These are phyloP conservation scores for Pampus argenteus DNA, from an alignment of 2,797 vertebrate species.

Conservation along the genomic window DNA sequence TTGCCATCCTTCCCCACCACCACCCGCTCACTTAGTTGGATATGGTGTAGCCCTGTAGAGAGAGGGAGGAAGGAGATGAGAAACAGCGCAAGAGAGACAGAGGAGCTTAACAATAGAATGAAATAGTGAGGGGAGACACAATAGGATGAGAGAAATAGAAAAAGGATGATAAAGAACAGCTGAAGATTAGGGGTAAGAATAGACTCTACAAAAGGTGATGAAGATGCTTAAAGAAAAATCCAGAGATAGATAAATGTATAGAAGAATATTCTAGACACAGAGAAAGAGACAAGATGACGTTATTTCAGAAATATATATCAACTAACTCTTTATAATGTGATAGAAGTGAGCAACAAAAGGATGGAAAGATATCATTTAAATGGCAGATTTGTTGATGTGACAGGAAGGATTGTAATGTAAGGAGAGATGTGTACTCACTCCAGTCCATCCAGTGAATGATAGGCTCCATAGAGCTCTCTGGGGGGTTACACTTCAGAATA, in stretches of 20 bases:
- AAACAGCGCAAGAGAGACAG: constrained; percentile 4
- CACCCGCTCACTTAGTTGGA: constrained; percentile 89
- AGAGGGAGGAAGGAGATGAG: constrained; percentile 18
- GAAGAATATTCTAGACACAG: constrained; percentile 4
- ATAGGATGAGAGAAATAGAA: constrained; percentile 18
- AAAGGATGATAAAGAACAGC: not conserved
- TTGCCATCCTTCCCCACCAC: constrained; percentile 90
- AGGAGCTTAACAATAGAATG: not conserved
- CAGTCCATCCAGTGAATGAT: constrained; percentile 88
- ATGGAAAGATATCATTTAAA: constrained; percentile 13
- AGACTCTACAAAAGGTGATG: not conserved
- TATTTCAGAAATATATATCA: constrained; percentile 6
- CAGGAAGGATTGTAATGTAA: constrained; percentile 46
- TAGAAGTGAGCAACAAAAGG: constrained; percentile 15
- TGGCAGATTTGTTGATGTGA: constrained; percentile 26
- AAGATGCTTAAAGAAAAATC: not conserved
- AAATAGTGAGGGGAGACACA: constrained; percentile 27
- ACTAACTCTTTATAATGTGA: constrained; percentile 11
- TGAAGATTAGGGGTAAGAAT: not conserved
- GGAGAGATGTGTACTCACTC: constrained; percentile 77
- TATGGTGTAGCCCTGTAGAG: constrained; percentile 84
- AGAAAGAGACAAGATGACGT: constrained; percentile 1
- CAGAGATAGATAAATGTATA: constrained; percentile 3
- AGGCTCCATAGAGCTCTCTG: constrained; percentile 82
- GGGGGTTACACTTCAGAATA: constrained; percentile 82